Evolutionary conservation across 1,140 invertebrate species (phyloP), one percentile per base, ranked within the genome.

Genomic region (Camponotus pennsylvanicus): DNA sequence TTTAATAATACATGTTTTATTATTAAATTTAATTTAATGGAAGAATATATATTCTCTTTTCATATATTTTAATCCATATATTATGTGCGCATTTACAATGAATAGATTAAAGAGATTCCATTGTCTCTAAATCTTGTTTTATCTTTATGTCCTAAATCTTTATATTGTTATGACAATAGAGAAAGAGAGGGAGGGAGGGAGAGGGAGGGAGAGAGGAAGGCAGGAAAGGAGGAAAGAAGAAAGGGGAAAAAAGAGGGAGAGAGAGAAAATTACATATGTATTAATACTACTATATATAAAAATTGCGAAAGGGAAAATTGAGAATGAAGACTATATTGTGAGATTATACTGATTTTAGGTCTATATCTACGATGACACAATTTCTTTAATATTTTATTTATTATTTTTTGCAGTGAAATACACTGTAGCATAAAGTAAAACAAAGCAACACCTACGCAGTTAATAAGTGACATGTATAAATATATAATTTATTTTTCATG

Each of bases 241-340:
- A 73, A 57, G 42, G 27, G 27, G 0, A 27, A 27, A 27, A 27
- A 45, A 45, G 42, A 45, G 45, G 15, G 13, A 49, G 3, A 15
- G 2, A 57, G 9, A 55, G 18, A 21, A 73, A 73, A 55, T 73
- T 37, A 52, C 27, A 3, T 45, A 49, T 42, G 11, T 40, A 40
- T 40, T 40, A 40, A 40, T 40, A 4, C 3, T 15, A 49, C 42
- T 45, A 45, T 45, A 0, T 8, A 73, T 73, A 55, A 73, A 73
- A 73, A 73, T 73, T 73, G 49, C 32, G 21, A 73, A 34, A 21
- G 49, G 6, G 2, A 34, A 55, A 55, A 52, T 34, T 71, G 18
- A 52, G 21, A 40, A n/a, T 67, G 21, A 1, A 67, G 5, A 21
- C 8, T 21, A 9, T 1, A 34, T 15, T 6, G 13, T 27, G 37